Percentiles rank a stretch among this genome's conserved stretches.
Evolutionary conservation across 2,113 vertebrate species (phyloP).

Genomic region (Erinaceus europaeus): DNA sequence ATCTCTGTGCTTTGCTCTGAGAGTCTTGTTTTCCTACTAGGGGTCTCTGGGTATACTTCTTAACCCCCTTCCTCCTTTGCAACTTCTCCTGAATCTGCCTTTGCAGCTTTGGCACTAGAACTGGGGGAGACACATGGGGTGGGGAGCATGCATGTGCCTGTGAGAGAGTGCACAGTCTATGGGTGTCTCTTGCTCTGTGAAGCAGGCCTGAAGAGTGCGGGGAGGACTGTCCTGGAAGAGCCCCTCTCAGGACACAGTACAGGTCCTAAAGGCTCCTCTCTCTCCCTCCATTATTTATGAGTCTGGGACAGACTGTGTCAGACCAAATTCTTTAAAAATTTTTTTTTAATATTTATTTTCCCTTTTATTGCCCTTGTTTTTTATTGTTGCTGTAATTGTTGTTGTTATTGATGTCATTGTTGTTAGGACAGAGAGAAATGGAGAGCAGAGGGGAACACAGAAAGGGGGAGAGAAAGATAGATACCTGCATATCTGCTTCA

Average conservation of each 20-base stretch:
- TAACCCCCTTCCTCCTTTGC: background rate
- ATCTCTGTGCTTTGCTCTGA: background rate
- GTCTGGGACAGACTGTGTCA: background rate
- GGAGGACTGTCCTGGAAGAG: background rate
- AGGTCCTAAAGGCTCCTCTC: background rate
- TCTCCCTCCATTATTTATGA: background rate
- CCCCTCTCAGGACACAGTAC: background rate
- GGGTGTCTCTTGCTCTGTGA: background rate
- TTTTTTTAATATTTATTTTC: no score
- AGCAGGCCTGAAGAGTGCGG: background rate
- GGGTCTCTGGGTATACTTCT: background rate
- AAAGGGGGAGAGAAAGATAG: no score
- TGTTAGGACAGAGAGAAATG: no score
- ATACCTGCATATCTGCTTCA: no score
- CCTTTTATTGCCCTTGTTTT: no score
- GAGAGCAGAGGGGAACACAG: no score
- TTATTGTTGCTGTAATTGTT: no score
- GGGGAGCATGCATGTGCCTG: background rate
- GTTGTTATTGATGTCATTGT: no score
- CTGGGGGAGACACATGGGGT: background rate
- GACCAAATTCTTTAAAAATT: no score
- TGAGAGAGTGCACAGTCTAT: background rate
- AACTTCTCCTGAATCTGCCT: background rate
- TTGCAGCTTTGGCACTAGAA: background rate
- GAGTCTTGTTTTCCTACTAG: background rate